A percentile compares a stretch with the other conserved stretches of the same genome.
These are phyloP conservation scores for Orussus abietinus DNA, from an alignment of 1,140 invertebrate species.

Conservation along the genomic window DNA sequence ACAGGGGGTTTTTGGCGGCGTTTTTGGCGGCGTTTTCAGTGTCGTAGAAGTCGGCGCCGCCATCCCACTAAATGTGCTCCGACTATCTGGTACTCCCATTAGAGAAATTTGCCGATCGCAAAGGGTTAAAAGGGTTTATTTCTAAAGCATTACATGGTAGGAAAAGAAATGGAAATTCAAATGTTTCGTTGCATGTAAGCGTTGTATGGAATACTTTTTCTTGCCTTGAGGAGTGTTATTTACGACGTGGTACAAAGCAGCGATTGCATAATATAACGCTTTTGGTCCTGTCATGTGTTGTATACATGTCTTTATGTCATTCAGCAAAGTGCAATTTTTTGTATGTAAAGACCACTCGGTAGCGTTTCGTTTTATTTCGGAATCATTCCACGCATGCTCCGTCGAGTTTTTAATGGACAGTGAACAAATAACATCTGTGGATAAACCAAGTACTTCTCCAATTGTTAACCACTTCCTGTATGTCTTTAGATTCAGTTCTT, in stretches of 20 bases:
- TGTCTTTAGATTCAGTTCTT: conserved; percentile 48
- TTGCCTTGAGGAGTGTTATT: conserved; percentile 43
- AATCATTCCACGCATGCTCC: conserved; percentile 21
- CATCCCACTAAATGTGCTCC: no score
- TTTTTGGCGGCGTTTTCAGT: no score
- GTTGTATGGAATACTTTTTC: no score
- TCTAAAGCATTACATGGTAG: no score
- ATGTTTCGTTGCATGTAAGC: no score
- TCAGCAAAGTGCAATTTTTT: conserved; percentile 34
- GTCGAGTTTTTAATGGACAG: conserved; percentile 43
- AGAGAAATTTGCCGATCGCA: no score
- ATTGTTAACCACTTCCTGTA: conserved; percentile 48
- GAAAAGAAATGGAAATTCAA: not conserved
- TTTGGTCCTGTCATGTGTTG: conserved; percentile 34
- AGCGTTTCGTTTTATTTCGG: conserved; percentile 13
- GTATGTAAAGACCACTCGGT: conserved; percentile 32
- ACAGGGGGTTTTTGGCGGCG: no score
- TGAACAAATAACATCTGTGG: conserved; percentile 44
- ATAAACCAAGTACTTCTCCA: conserved; percentile 36
- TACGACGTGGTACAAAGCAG: conserved; percentile 46
- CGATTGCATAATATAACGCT: conserved; percentile 36
- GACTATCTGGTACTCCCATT: no score
- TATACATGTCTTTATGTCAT: conserved; percentile 45
- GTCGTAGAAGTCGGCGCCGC: no score
- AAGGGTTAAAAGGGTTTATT: no score